Evolutionary conservation across 2,888 invertebrate genomes (phyloP).

Genomic region (Busseola fusca): DNA sequence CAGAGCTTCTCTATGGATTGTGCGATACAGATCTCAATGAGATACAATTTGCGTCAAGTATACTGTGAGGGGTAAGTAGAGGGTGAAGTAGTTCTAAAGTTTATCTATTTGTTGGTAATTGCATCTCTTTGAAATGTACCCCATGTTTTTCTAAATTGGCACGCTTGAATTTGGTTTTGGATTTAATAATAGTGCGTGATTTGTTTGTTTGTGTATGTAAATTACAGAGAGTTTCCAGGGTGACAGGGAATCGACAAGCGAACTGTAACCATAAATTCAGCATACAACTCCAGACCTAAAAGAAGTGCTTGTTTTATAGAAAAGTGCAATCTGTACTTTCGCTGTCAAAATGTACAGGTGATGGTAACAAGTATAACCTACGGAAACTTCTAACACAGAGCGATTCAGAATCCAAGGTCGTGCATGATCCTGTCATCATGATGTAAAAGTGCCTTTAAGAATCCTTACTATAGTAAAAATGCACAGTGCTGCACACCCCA

Average conservation of each 20-base stretch:
- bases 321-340: too few relatives aligned
- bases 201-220: slow-evolving; percentile 9
- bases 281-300: too few relatives aligned
- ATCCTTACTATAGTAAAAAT: background rate
- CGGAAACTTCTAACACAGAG: too few relatives aligned
- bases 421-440: too few relatives aligned
- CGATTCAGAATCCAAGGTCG: too few relatives aligned
- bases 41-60: slow-evolving; percentile 47
- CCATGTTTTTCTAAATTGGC: slow-evolving; percentile 18
- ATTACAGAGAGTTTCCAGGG: background rate
- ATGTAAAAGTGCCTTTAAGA: background rate
- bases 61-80: slow-evolving; percentile 14
- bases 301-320: too few relatives aligned
- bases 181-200: slow-evolving; percentile 18
- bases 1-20: slow-evolving; percentile 45
- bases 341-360: too few relatives aligned
- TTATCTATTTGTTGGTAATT: slow-evolving; percentile 33
- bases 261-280: too few relatives aligned
- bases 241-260: too few relatives aligned
- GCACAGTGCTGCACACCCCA: too few relatives aligned
- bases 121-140: slow-evolving; percentile 21
- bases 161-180: background rate
- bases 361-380: too few relatives aligned
- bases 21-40: slow-evolving; percentile 49
- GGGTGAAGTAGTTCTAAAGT: slow-evolving; percentile 13